Evolutionary conservation across 2,888 invertebrate species (phyloP).

Genomic region (Napeogenes inachia): DNA sequence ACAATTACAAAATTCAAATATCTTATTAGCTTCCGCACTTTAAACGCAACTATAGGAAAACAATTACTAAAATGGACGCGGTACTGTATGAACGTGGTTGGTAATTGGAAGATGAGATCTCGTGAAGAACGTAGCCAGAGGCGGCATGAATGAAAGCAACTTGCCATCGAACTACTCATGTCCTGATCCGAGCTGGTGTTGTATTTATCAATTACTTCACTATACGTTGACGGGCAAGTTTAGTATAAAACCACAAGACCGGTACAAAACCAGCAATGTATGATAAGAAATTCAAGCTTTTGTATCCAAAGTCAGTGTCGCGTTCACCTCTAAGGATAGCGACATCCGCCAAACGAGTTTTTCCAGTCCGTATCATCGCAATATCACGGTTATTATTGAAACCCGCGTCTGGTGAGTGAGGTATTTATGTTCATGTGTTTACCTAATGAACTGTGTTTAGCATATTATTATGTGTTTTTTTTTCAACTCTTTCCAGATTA

Average conservation of each 20-base stretch:
- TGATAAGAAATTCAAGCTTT: slow-evolving; percentile 22
- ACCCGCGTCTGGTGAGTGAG: slow-evolving; percentile 69
- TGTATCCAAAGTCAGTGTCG: slow-evolving; percentile 39
- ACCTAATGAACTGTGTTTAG: slow-evolving; percentile 38
- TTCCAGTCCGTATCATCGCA: slow-evolving; percentile 77
- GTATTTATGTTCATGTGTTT: slow-evolving; percentile 72
- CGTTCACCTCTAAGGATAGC: slow-evolving; percentile 72
- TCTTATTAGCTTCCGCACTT: not conserved
- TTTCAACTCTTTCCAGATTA: too few relatives aligned
- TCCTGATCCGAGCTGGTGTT: slow-evolving; percentile 38
- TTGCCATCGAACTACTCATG: slow-evolving; percentile 59
- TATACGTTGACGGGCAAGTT: slow-evolving; percentile 41
- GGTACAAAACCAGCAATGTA: slow-evolving; percentile 39
- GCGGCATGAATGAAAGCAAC: slow-evolving; percentile 77
- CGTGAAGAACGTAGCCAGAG: slow-evolving; percentile 64
- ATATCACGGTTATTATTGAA: slow-evolving; percentile 77
- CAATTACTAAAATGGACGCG: slow-evolving; percentile 62
- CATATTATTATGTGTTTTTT: slow-evolving; percentile 18
- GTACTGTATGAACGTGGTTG: slow-evolving; percentile 52
- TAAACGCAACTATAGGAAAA: slow-evolving; percentile 50
- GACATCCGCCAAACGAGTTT: slow-evolving; percentile 76
- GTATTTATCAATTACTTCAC: slow-evolving; percentile 22
- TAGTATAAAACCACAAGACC: not conserved
- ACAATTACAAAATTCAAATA: too few relatives aligned
- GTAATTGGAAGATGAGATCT: slow-evolving; percentile 77